Conservation (phyloP, 2,113 vertebrate genomes). For the Hypanus sabinus region DNA sequence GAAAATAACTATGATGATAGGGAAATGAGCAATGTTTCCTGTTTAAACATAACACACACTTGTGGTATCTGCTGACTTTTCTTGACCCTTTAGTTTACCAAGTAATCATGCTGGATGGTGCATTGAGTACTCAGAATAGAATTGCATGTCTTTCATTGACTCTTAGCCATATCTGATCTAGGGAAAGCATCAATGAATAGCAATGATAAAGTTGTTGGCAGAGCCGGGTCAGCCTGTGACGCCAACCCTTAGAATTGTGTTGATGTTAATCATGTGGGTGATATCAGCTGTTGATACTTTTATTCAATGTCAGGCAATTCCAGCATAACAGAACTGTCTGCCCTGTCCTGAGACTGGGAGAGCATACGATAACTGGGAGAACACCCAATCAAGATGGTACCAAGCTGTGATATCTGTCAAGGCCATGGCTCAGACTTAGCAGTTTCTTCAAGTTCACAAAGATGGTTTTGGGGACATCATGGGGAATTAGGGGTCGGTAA, state of each 20-base stretch:
- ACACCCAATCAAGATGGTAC: no score
- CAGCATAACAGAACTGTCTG: not conserved
- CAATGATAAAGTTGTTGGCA: conserved; percentile 19
- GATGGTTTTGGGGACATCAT: no score
- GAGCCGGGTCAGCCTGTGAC: not conserved
- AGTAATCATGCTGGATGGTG: not conserved
- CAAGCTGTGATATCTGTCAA: no score
- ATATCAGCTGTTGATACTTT: not conserved
- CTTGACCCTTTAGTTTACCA: conserved; percentile 1
- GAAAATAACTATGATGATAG: not conserved
- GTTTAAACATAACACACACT: not conserved
- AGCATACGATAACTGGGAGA: not conserved
- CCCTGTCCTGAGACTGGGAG: not conserved
- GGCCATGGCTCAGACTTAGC: no score
- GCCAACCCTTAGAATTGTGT: conserved; percentile 1
- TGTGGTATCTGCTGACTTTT: not conserved
- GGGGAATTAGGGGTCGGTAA: no score
- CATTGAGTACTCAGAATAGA: not conserved
- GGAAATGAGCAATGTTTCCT: conserved; percentile 9
- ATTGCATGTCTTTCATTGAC: not conserved
- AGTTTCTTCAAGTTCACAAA: no score
- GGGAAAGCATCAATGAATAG: not conserved
- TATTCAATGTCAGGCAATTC: not conserved
- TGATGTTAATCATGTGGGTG: not conserved
- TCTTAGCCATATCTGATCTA: not conserved